Base-by-base conservation (phyloP, 2,888 invertebrate genomes). In the Ptychoptera contaminata region DNA sequence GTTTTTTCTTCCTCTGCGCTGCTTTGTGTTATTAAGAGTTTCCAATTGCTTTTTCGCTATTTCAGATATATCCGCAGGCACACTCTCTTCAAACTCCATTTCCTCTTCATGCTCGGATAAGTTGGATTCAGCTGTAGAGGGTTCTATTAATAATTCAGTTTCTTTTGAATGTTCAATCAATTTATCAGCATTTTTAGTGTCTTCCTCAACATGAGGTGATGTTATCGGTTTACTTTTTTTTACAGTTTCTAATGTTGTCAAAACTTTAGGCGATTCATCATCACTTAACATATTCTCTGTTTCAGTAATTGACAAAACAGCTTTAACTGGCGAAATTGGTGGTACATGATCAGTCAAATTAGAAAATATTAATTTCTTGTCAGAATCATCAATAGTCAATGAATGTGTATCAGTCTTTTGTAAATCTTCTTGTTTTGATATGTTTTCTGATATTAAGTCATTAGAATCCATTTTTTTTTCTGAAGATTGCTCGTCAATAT, bases 21-120 rank as follows among this genome's bases (percentile, higher is more conserved):
- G 23, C 7, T 23, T 23, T 7, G 4, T 3, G 4, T 15, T 16
- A 16, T 32, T 16, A 12, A 42, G 23, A 1, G n/a, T 23, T 23
- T 42, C 42, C 12, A 42, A 35, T 42, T 42, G 42, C 8, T 30
- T 12, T 12, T 23, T 42, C 11, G 42, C 42, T 16, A 42, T 42
- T 23, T 34, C 42, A 12, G 42, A 34, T 34, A 35, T 23, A 35
- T 11, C 23, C 14, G 16, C 1, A 23, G 12, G 15, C 31, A 15
- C 10, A 32, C 11, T 34, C 16, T 32, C 34, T n/a, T 32, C 11
- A 16, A 10, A n/a, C 10, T 40, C 40, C 8, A 32, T 40, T 6
- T 30, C n/a, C 10, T 29, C 30, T 12, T 30, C 29, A 23, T 40
- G 30, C 12, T 31, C 14, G n/a, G 16, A 31, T 16, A 40, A 31